Conservation (phyloP, 1,140 invertebrate species). For the Oncopodura yosiiana region DNA sequence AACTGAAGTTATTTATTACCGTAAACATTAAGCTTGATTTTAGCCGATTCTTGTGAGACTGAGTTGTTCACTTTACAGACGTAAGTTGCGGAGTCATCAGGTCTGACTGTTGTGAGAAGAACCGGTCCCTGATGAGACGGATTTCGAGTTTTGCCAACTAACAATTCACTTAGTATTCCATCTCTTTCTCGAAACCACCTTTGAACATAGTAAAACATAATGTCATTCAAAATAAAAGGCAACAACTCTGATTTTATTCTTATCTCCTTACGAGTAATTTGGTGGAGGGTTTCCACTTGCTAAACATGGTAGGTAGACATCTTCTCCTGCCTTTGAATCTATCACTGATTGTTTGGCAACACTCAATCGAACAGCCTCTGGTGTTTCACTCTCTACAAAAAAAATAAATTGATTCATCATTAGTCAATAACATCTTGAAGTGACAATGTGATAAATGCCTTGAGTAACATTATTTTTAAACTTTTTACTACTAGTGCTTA, state of each 20-base stretch:
- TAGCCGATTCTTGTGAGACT: conserved; percentile 68
- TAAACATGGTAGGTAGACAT: conserved; percentile 59
- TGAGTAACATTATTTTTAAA: no score
- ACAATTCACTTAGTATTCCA: conserved; percentile 26
- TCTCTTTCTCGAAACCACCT: conserved; percentile 32
- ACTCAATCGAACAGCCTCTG: conserved; percentile 55
- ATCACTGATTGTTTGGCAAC: conserved; percentile 56
- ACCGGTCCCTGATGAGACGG: conserved; percentile 32
- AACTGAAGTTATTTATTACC: conserved; percentile 44
- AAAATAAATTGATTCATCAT: no score
- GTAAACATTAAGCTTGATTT: conserved; percentile 63
- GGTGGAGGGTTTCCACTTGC: conserved; percentile 67
- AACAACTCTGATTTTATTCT: background rate
- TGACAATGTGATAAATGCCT: no score
- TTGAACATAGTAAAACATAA: conserved; percentile 5
- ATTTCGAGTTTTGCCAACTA: conserved; percentile 17
- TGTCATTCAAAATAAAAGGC: background rate
- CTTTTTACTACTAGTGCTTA: no score
- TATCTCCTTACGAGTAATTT: conserved; percentile 58
- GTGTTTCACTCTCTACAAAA: conserved; percentile 58
- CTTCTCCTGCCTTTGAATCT: conserved; percentile 55
- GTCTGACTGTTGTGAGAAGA: conserved; percentile 45
- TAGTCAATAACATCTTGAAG: no score
- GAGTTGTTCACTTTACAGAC: conserved; percentile 80
- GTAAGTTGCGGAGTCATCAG: conserved; percentile 71